Evolutionary conservation across 2,888 invertebrate species (phyloP).

Genomic region (Chromoteleia sp.): DNA sequence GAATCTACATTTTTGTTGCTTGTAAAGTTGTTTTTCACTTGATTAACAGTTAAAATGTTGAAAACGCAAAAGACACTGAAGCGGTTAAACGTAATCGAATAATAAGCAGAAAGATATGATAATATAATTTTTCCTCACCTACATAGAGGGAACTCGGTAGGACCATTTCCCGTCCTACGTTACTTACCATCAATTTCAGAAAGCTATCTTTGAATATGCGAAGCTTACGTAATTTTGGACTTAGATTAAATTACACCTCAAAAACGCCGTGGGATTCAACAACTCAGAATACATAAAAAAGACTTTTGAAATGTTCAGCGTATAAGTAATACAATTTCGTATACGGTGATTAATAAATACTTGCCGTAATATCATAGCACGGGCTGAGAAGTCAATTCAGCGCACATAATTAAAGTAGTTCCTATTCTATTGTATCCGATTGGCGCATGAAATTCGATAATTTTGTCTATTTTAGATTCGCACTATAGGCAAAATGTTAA

Average conservation of each 20-base stretch:
- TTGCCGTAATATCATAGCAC: slow-evolving; percentile 33
- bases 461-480: slow-evolving; percentile 70
- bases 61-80: slow-evolving; percentile 8
- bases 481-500: slow-evolving; percentile 79
- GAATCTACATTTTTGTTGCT: slow-evolving; percentile 7
- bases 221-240: slow-evolving; percentile 4
- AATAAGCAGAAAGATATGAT: slow-evolving; percentile 12
- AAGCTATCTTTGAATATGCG: slow-evolving; percentile 34
- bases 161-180: slow-evolving; percentile 15
- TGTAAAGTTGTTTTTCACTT: slow-evolving; percentile 34
- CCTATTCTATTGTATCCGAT: slow-evolving; percentile 52
- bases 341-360: no score
- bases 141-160: background rate
- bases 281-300: no score
- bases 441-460: slow-evolving; percentile 66
- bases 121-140: slow-evolving; percentile 21
- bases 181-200: slow-evolving; percentile 36
- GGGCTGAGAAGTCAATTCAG: slow-evolving; percentile 39
- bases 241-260: slow-evolving; percentile 17
- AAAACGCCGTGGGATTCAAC: slow-evolving; percentile 9
- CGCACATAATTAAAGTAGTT: slow-evolving; percentile 60
- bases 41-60: slow-evolving; percentile 29
- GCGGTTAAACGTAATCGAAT: slow-evolving; percentile 45
- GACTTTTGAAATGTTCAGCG: no score
- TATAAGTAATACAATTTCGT: no score